Conservation (phyloP, 2,888 invertebrate species). For the Harpalus rufipes region DNA sequence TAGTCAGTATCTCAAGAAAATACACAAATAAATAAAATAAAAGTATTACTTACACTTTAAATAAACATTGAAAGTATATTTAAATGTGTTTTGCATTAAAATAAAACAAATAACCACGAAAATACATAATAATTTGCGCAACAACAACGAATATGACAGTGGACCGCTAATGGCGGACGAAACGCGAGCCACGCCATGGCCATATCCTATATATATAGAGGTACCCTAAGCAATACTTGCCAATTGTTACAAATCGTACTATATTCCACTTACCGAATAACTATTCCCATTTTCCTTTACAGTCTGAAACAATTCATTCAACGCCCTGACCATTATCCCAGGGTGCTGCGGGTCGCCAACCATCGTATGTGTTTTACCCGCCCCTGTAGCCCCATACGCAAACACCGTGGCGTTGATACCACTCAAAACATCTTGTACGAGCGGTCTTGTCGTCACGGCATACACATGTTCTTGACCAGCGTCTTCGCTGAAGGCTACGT, state of each 20-base stretch:
- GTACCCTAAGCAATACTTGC: no score
- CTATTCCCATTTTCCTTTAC: constrained; percentile 81
- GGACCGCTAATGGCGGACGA: no score
- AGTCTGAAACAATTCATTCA: constrained; percentile 89
- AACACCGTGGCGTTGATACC: constrained; percentile 95
- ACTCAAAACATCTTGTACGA: constrained; percentile 90
- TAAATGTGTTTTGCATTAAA: no score
- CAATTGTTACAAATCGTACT: background rate
- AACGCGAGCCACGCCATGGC: no score
- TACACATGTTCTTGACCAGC: constrained; percentile 94
- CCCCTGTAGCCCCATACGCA: constrained; percentile 95
- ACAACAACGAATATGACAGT: no score
- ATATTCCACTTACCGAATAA: constrained; percentile 77
- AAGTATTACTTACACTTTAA: no score
- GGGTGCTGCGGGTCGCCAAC: constrained; percentile 84
- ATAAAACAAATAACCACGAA: no score
- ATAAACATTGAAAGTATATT: no score
- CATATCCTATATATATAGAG: no score
- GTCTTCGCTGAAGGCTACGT: constrained; percentile 92
- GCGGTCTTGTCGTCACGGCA: constrained; percentile 88
- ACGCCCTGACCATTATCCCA: constrained; percentile 92
- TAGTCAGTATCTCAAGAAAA: no score
- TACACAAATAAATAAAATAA: no score
- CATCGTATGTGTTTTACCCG: constrained; percentile 96
- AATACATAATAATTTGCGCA: no score